Conservation (phyloP, 2,888 invertebrate species). For the Sialis lutaria region DNA sequence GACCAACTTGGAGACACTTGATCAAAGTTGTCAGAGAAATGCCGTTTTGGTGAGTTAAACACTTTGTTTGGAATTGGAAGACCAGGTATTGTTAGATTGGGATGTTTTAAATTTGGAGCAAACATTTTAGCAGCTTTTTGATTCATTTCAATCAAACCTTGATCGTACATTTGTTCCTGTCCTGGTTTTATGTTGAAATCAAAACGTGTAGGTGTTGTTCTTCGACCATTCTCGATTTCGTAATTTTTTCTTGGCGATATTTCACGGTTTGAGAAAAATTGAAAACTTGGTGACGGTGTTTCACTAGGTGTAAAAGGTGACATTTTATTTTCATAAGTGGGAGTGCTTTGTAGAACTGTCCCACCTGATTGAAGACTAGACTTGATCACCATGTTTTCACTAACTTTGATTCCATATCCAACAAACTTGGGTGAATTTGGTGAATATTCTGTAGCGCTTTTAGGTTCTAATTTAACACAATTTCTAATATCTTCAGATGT, state of each 20-base stretch:
- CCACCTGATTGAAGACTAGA: conserved; percentile 72
- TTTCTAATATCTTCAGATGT: conserved; percentile 49
- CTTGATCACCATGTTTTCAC: conserved; percentile 49
- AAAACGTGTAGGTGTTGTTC: conserved; percentile 1
- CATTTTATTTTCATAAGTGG: conserved; percentile 15
- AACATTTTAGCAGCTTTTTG: conserved; percentile 25
- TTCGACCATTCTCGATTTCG: neutral
- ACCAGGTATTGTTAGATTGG: conserved; percentile 18
- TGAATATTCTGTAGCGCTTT: conserved; percentile 16
- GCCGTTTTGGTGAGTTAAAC: conserved; percentile 5
- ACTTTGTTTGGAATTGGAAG: conserved; percentile 14
- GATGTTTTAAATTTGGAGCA: conserved; percentile 25
- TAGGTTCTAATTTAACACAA: conserved; percentile 19
- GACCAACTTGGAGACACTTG: neutral
- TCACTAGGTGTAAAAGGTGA: conserved; percentile 2
- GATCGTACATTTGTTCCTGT: conserved; percentile 11
- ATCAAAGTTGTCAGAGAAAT: conserved; percentile 1
- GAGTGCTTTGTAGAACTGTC: conserved; percentile 33
- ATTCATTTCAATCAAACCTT: conserved; percentile 23
- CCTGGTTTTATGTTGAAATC: conserved; percentile 8
- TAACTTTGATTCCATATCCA: conserved; percentile 20
- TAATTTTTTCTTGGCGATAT: neutral
- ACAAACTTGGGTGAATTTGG: conserved; percentile 13
- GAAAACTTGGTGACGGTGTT: neutral
- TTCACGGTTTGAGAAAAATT: neutral